phyloP scores from a whole-genome alignment of 2,797 vertebrate genomes.

The Spheniscus humboldti region DNA sequence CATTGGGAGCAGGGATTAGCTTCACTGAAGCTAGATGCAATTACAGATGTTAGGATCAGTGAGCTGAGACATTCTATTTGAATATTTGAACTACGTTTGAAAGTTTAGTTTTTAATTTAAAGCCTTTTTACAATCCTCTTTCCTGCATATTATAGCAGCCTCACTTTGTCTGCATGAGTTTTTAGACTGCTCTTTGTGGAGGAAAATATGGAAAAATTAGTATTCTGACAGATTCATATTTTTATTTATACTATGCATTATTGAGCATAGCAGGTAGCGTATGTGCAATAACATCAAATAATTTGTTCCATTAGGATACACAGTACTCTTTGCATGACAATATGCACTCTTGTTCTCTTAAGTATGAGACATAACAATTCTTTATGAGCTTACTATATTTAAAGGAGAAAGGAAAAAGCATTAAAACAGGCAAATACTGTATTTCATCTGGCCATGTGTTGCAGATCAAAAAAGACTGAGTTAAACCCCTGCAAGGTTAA shows the following conservation, averaged over 20 bases:
- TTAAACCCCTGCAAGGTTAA: not conserved
- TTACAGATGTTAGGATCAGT: not conserved
- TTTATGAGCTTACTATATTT: not conserved
- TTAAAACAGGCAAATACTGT: not conserved
- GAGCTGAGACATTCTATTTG: not conserved
- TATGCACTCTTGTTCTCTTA: not conserved
- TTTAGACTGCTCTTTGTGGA: not conserved
- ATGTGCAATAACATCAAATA: not conserved
- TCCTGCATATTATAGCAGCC: not conserved
- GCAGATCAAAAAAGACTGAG: not conserved
- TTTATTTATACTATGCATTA: not conserved
- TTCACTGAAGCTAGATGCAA: not conserved
- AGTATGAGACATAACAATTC: not conserved
- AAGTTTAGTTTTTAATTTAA: not conserved
- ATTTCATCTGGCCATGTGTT: constrained; percentile 12
- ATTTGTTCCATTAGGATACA: not conserved
- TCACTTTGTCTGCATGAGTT: not conserved
- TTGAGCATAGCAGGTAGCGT: not conserved
- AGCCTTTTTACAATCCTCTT: not conserved
- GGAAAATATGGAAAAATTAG: not conserved
- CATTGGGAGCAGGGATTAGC: not conserved
- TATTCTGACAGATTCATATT: not conserved
- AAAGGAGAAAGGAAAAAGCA: not conserved
- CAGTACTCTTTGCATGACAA: not conserved
- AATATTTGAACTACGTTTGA: not conserved